Percentiles rank a stretch among this genome's conserved stretches.
These are phyloP conservation scores for Orthonychiurus folsomi DNA, from an alignment of 2,888 invertebrate genomes.

Conservation along the genomic window DNA sequence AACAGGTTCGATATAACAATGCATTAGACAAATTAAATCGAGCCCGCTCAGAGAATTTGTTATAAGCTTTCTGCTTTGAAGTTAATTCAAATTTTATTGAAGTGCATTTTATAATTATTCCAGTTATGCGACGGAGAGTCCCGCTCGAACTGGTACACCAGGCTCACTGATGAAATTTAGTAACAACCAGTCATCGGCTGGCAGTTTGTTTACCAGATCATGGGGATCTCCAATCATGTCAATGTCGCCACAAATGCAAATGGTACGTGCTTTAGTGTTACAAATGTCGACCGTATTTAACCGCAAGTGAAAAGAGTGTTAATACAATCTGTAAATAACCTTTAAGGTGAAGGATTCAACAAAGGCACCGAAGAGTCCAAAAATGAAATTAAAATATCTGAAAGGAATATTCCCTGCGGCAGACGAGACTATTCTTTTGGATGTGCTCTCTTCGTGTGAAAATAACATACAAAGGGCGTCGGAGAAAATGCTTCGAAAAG, in stretches of 20 bases:
- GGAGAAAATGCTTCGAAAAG: constrained; percentile 68
- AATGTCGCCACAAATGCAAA: constrained; percentile 38
- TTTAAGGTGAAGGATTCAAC: constrained; percentile 32
- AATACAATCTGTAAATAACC: no score
- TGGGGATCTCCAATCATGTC: constrained; percentile 37
- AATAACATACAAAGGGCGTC: constrained; percentile 84
- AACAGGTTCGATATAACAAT: constrained; percentile 28
- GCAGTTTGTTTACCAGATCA: constrained; percentile 34
- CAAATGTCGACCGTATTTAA: no score
- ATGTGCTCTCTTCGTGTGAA: constrained; percentile 72
- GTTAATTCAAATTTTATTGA: no score
- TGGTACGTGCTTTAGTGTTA: no score
- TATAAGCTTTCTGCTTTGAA: no score
- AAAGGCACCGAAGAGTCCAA: constrained; percentile 11
- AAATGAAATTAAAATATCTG: constrained; percentile 84
- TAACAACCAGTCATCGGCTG: constrained; percentile 38
- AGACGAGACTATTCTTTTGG: constrained; percentile 76
- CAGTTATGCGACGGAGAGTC: constrained; percentile 37
- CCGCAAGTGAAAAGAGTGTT: no score
- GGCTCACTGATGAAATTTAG: constrained; percentile 39
- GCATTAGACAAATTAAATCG: background rate
- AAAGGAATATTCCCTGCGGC: constrained; percentile 84
- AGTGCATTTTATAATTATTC: no score
- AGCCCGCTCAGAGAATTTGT: no score
- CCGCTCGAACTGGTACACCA: constrained; percentile 39